Base-by-base conservation (phyloP, 23 tunicate genomes). In the Halocynthia aurantium region DNA sequence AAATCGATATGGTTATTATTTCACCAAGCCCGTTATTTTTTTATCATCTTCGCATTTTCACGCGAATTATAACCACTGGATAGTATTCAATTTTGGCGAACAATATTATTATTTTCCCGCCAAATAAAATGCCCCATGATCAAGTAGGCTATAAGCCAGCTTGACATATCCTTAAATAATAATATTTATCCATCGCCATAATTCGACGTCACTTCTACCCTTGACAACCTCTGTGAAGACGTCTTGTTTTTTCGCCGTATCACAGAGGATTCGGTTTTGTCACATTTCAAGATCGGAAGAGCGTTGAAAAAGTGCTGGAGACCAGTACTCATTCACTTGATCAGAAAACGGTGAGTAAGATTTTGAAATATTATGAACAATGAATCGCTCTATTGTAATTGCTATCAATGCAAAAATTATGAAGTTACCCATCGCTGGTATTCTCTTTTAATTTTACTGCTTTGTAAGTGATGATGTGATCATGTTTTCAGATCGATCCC, bases 241-340 rank as follows among this genome's bases (percentile, higher is more conserved):
- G 96, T 80, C 82, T 89, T 84, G 88, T 84, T 80, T 89, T 79
- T 83, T 84, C 96, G 60, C 96, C 96, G 57, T 89, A 89, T 81
- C 84, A 89, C 82, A 93, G 98, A 78, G 98, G 98, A 61, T 93
- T 93, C 80, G 98, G 98, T 50, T 93, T 93, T 78, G 98, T 93
- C 57, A 87, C 98, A 7, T 93, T 91, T 83, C 63, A 70, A 52
- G 98, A 93, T 58, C 76, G 89, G 31, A 88, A 80, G 19, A 81
- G 78, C 54, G 93, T 93, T 18, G 94, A 87, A 22, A 87, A 87
- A 56, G 94, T 87, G 7, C 65, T 91, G 52, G 75, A 71, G 55
- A 76, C 68, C 71, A 77, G 81, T 62, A 78, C 69, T 52, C 98
- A 87, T 62, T 77, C 66, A 22, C 85, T 93, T 15, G 98, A 93